Base-by-base conservation (phyloP, 2,888 invertebrate genomes). In the Amphipoea lucens region DNA sequence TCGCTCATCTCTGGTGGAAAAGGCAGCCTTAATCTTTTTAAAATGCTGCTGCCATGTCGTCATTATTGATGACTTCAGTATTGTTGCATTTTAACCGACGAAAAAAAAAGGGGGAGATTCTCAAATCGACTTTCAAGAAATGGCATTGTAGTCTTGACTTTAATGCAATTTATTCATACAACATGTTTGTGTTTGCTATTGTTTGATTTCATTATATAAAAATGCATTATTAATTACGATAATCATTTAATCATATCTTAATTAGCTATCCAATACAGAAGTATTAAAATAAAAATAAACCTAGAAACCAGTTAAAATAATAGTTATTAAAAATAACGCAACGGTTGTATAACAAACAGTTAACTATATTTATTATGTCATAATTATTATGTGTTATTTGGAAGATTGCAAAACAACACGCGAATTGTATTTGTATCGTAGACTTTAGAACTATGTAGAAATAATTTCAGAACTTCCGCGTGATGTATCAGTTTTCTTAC, bases 241-340 rank as follows among this genome's bases (percentile, higher is more conserved):
- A 29, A 72, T 71, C 29, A 9, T 40, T 77, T 40, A 20, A 45
- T 66, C 23, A 51, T 14, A 36, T 51, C 54, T 62, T 36, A 81
- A 67, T 66, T 40, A 73, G 2, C 17, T 45, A 69, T 36, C 14
- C 5, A 79, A 66, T 65, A 54, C 11, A 62, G 36, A 11, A 9
- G 40, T 14, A 54, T n/a, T 71, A 23, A 48, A 63, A 69, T 84
- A 57, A 79, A 73, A 78, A 82, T 71, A 81, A 57, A 65, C 45
- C 6, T 20, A 45, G 40, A 40, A 45, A 51, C 48, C 60, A 40
- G n/a, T 84, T 65, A 48, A 60, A 73, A 65, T 69, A 69, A 63
- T 40, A 74, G 29, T 36, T 60, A 81, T 63, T 63, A 62, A 67
- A 20, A 51, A 70, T 73, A 70, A 79, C 48, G 85, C 74, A 84